Evolutionary conservation across 2,113 vertebrate species (phyloP).

Genomic region (Calyptomena viridis): DNA sequence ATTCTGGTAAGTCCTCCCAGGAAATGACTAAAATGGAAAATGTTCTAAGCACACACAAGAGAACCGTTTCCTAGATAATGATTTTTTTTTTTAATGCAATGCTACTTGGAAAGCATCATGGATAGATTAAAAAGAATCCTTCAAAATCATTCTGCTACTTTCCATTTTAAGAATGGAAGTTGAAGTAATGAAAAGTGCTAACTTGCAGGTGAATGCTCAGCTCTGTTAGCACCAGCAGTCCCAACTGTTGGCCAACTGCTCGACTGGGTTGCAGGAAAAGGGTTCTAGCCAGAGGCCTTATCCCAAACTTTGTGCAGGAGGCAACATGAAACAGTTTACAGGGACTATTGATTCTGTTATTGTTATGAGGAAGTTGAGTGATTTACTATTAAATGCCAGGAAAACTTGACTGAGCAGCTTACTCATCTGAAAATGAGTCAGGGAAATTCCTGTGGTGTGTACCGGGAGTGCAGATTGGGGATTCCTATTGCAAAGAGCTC

Average conservation of each 20-base stretch:
- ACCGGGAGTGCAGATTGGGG: neutral
- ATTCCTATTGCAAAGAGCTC: neutral
- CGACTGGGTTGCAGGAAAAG: neutral
- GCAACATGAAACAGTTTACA: neutral
- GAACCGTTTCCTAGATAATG: neutral
- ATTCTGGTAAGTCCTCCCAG: neutral
- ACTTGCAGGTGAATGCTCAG: neutral
- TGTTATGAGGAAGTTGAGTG: neutral
- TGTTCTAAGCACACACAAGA: neutral
- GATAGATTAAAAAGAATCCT: neutral
- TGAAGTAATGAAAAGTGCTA: neutral
- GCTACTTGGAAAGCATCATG: neutral
- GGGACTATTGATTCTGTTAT: neutral
- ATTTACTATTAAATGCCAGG: neutral
- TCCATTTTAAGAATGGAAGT: neutral
- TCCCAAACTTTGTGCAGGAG: neutral
- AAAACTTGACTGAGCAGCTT: neutral
- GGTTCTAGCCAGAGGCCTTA: neutral
- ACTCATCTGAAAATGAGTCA: conserved; percentile 9
- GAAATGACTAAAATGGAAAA: neutral
- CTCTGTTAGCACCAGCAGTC: neutral
- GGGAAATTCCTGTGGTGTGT: neutral
- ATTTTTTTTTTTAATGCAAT: neutral
- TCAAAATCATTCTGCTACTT: neutral
- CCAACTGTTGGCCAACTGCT: neutral